Conservation (phyloP, 1,140 invertebrate species). For the Drosophila auraria region DNA sequence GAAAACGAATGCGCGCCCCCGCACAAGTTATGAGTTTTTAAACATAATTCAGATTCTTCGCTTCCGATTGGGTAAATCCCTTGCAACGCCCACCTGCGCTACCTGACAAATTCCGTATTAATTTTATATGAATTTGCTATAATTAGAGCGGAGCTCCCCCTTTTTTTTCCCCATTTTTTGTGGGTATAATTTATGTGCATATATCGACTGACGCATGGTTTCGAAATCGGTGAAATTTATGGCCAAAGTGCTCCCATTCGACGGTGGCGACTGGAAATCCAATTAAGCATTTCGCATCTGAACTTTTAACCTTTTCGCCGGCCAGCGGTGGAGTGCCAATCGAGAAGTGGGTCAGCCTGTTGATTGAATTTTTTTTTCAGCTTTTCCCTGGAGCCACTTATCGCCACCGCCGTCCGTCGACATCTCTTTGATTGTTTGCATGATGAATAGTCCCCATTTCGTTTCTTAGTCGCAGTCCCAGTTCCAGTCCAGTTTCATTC, state of each 20-base stretch:
- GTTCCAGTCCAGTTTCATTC: slow-evolving; percentile 23
- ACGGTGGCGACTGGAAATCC: slow-evolving; percentile 29
- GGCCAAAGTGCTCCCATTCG: slow-evolving; percentile 12
- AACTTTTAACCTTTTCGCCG: slow-evolving; percentile 66
- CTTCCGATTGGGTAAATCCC: slow-evolving; percentile 18
- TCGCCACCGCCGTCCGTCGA: slow-evolving; percentile 44
- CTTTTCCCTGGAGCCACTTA: slow-evolving; percentile 48
- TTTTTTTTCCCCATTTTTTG: neutral
- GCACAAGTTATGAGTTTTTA: slow-evolving; percentile 42
- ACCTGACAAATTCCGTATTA: slow-evolving; percentile 55
- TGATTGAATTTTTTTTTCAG: slow-evolving; percentile 68
- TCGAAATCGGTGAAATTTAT: slow-evolving; percentile 26
- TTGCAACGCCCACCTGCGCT: slow-evolving; percentile 56
- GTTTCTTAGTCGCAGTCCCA: neutral
- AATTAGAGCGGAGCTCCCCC: slow-evolving; percentile 25
- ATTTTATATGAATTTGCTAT: slow-evolving; percentile 50
- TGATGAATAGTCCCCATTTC: slow-evolving; percentile 33
- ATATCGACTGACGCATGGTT: slow-evolving; percentile 13
- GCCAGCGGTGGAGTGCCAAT: slow-evolving; percentile 2
- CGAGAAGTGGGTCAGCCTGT: slow-evolving; percentile 65
- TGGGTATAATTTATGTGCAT: slow-evolving; percentile 19
- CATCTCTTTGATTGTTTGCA: slow-evolving; percentile 68
- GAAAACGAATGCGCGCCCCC: neutral
- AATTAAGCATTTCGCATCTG: slow-evolving; percentile 65
- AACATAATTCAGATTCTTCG: slow-evolving; percentile 36